phyloP scores from a whole-genome alignment of 1,140 invertebrate genomes.

The Bombus ignitus region DNA sequence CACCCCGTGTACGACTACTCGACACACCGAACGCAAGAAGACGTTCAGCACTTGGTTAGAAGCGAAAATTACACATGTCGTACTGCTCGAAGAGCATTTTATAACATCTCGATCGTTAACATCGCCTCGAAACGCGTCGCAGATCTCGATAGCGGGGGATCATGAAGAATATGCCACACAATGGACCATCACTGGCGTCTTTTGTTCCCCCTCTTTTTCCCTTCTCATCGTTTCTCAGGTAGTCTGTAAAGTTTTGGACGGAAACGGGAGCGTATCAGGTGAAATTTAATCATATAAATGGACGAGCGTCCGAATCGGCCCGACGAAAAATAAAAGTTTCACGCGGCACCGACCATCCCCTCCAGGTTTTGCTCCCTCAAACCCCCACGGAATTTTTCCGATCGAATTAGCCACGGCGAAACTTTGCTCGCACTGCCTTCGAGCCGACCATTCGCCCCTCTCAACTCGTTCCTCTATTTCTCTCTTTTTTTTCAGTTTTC shows the following conservation, averaged over 20 bases:
- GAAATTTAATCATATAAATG: constrained; percentile 75
- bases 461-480: constrained; percentile 42
- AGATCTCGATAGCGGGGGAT: constrained; percentile 19
- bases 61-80: not conserved
- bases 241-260: constrained; percentile 70
- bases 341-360: constrained; percentile 28
- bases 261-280: constrained; percentile 62
- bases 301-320: constrained; percentile 58
- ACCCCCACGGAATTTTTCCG: constrained; percentile 62
- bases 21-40: not conserved
- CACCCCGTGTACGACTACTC: not conserved
- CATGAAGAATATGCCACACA: not conserved
- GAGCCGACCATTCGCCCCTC: not conserved
- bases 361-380: not conserved
- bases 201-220: not conserved
- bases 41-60: not conserved
- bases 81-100: constrained; percentile 4
- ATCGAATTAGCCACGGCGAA: constrained; percentile 65
- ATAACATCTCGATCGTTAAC: constrained; percentile 18
- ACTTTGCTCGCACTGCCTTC: constrained; percentile 57
- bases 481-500: constrained; percentile 51
- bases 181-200: constrained; percentile 1
- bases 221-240: constrained; percentile 36
- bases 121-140: not conserved
- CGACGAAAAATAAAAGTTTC: constrained; percentile 68